Evolutionary conservation across 1,140 invertebrate genomes (phyloP).

Genomic region (Hyles vespertilio): DNA sequence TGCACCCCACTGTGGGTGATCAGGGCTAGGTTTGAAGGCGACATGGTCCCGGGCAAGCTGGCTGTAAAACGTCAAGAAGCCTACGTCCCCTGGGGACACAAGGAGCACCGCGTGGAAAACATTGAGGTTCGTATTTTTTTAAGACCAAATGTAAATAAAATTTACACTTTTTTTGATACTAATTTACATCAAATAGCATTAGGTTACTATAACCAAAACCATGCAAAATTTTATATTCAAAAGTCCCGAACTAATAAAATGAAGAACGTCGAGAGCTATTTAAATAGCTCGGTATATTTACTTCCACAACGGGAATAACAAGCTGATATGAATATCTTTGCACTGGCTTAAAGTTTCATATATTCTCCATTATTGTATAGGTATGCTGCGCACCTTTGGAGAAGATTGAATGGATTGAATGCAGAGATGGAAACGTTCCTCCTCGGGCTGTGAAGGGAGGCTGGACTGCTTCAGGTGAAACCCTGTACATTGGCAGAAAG

Average conservation of each 20-base stretch:
- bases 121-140: background rate
- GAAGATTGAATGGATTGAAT: constrained; percentile 68
- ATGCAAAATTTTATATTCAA: background rate
- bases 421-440: constrained; percentile 72
- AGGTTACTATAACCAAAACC: background rate
- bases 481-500: constrained; percentile 80
- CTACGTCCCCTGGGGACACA: background rate
- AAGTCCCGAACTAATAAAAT: background rate
- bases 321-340: background rate
- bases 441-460: constrained; percentile 78
- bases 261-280: too few species aligned
- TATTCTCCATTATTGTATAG: constrained; percentile 21
- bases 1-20: too few species aligned
- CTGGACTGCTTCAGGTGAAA: constrained; percentile 77
- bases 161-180: background rate
- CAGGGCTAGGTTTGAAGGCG: background rate
- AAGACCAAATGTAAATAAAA: background rate
- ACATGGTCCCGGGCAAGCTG: background rate
- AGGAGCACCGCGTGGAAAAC: background rate
- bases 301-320: background rate
- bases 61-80: background rate
- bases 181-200: background rate
- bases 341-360: background rate
- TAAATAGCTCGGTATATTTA: background rate
- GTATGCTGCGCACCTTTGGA: constrained; percentile 55